These are phyloP conservation scores for Apodemus agrarius DNA, from an alignment of 2,797 vertebrate genomes.

Conservation along the genomic window DNA sequence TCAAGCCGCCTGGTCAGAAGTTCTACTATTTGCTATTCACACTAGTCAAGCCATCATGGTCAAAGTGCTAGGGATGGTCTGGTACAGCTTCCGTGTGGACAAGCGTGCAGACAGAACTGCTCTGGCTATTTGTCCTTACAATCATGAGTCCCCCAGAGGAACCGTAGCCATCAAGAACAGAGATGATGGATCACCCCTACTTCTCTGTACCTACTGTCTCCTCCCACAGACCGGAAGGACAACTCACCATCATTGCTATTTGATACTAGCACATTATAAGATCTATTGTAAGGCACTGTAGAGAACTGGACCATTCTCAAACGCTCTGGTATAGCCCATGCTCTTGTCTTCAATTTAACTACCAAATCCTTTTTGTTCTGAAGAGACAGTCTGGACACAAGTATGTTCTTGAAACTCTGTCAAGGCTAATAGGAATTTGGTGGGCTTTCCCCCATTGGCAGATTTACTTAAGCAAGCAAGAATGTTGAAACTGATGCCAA, in stretches of 20 bases:
- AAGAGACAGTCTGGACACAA: constrained; percentile 38
- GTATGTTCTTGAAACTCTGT: background rate
- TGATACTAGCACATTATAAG: background rate
- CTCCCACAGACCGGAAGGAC: background rate
- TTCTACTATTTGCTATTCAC: background rate
- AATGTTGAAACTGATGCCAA: constrained; percentile 26
- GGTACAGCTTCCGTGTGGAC: background rate
- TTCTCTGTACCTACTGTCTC: background rate
- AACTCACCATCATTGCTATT: background rate
- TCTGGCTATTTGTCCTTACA: background rate
- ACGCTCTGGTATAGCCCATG: background rate
- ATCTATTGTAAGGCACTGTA: background rate
- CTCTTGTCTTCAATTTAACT: background rate
- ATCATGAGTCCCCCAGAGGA: background rate
- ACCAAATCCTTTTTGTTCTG: background rate
- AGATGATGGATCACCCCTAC: background rate
- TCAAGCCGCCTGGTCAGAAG: background rate
- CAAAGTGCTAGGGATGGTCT: background rate
- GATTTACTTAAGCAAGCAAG: constrained; percentile 12
- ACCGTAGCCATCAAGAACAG: background rate
- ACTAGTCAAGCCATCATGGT: background rate
- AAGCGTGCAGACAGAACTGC: background rate
- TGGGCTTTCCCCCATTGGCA: background rate
- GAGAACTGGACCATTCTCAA: background rate
- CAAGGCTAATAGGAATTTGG: background rate